Percentiles rank a stretch among this genome's conserved stretches.
Evolutionary conservation across 2,888 invertebrate species (phyloP).

Genomic region (Saturnia pavonia): DNA sequence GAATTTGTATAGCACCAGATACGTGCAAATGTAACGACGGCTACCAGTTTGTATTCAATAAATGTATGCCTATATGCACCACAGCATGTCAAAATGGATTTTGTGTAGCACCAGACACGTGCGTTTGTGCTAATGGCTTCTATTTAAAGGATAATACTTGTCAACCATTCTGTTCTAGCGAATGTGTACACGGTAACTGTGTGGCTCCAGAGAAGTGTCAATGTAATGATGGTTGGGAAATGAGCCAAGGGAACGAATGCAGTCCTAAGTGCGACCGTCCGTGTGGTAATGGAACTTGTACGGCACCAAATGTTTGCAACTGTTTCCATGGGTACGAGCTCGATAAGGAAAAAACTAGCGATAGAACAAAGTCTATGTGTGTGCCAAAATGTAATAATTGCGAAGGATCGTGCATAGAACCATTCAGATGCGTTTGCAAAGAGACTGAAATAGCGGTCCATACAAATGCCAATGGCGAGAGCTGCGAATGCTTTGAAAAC

Average conservation of each 20-base stretch:
- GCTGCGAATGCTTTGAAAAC: constrained; percentile 8
- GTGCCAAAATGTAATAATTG: constrained; percentile 6
- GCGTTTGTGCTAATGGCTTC: background rate
- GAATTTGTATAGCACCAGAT: constrained; percentile 25
- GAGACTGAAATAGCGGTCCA: background rate
- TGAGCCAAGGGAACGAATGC: background rate
- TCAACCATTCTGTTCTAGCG: constrained; percentile 7
- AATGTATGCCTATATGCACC: constrained; percentile 27
- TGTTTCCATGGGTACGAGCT: background rate
- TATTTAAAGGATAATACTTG: background rate
- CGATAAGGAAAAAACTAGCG: background rate
- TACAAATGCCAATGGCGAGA: background rate
- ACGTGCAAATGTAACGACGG: constrained; percentile 12
- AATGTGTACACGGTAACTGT: constrained; percentile 14
- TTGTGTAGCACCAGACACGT: background rate
- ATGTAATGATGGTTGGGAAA: constrained; percentile 10
- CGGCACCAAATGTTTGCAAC: background rate
- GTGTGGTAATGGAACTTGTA: constrained; percentile 1
- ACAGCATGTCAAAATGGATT: too few relatives aligned
- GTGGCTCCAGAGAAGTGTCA: constrained; percentile 14
- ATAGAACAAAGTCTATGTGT: background rate
- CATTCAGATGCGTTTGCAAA: background rate
- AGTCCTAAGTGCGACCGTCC: background rate
- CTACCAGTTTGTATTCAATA: constrained; percentile 17
- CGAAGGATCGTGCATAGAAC: background rate